Conservation (phyloP, 2,888 invertebrate species). For the Dasypolia templi region DNA sequence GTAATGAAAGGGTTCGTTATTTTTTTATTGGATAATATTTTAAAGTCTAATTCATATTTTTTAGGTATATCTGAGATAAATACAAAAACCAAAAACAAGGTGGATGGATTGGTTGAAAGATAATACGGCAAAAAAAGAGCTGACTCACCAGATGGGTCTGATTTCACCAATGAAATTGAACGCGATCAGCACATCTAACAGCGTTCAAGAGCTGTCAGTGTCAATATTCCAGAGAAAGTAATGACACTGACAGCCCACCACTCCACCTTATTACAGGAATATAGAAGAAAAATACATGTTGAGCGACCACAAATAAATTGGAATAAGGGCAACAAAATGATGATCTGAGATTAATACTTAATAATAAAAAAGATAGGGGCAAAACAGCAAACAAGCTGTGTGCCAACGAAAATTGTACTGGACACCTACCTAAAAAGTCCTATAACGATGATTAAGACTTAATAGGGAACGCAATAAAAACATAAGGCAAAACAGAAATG, state of each 20-base stretch:
- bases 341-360: no score
- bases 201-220: no score
- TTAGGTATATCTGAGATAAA: no score
- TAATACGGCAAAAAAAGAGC: background rate
- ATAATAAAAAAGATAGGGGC: no score
- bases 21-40: background rate
- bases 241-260: no score
- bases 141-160: no score
- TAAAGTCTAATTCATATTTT: background rate
- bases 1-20: background rate
- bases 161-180: no score
- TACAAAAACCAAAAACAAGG: background rate
- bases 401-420: background rate
- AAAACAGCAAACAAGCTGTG: background rate
- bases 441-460: background rate
- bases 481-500: background rate
- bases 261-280: no score
- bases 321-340: background rate
- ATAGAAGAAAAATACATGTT: background rate
- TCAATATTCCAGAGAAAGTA: no score
- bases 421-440: background rate
- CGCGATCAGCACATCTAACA: no score
- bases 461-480: slow-evolving; percentile 3
- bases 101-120: no score
- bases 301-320: no score